Evolutionary conservation across 2,797 vertebrate species (phyloP), one percentile per base, ranked within the genome.

Genomic region (Champsocephalus esox): DNA sequence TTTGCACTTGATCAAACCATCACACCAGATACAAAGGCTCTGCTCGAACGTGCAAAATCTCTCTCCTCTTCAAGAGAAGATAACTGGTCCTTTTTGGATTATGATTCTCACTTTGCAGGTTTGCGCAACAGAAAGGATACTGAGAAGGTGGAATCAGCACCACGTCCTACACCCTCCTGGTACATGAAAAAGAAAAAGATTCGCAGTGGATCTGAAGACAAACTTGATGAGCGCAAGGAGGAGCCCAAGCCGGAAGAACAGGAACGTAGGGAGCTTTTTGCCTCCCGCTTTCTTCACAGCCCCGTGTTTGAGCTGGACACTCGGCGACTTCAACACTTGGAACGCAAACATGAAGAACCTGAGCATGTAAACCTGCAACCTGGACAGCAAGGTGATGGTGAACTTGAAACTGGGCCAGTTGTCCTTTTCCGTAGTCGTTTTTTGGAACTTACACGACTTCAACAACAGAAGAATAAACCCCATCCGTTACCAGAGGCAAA

Each of bases 101-200:
- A 97, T 87, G 98, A 99, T 89, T 96, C 98, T 11, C 94, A 97
- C 63, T 98, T 99, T 94, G 96, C 97, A 64, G 96, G 95, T 93
- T 97, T 99, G 9, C 96, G 97, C 63, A 98, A 94, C 88, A 97
- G 96, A 79, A 99, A 99, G 90, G 98, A 99, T 89, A 98, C 97
- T 52, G 98, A 99, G 78, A 99, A 99, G 81, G 97, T 99, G 9
- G 97, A 98, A 87, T 94, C 96, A 0, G 93, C 97, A 51, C 98
- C 98, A 2, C 95, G 97, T 75, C 98, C 98, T 10, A 99, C 97
- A 78, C 97, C 98, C 0, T 96, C 97, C 2, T 99, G 98, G 98
- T 99, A 99, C 83, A 96, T 98, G 96, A 99, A 97, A 91, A 99
- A 98, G 95, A 99, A 99, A 87, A 99, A 99, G 91, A 98, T 96